Conservation (phyloP, 2,888 invertebrate species). For the Diarsia dahlii region DNA sequence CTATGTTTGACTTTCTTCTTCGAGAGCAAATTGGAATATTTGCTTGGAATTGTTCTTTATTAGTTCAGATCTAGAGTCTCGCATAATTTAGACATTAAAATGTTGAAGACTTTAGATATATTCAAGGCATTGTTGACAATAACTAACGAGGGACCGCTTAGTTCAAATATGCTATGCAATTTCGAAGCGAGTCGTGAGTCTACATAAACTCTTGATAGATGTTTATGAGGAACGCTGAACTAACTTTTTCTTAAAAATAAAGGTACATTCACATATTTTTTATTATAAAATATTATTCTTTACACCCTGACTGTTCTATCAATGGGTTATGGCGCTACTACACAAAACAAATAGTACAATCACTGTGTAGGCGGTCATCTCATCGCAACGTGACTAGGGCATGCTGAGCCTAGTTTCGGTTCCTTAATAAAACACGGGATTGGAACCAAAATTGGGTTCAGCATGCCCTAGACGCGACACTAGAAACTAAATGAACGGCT, state of each 20-base stretch:
- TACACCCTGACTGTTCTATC: neutral
- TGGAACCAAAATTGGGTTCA: too few relatives aligned
- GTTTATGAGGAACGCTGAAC: neutral
- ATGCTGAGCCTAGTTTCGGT: too few relatives aligned
- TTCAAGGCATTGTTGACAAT: conserved; percentile 44
- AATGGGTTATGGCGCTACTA: too few relatives aligned
- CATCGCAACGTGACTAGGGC: too few relatives aligned
- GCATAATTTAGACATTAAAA: conserved; percentile 43
- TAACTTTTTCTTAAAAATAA: neutral
- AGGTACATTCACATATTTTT: neutral
- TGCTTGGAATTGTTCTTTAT: conserved; percentile 50
- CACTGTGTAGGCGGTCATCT: too few relatives aligned
- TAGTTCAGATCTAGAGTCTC: conserved; percentile 32
- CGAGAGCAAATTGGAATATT: conserved; percentile 41
- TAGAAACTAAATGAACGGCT: too few relatives aligned
- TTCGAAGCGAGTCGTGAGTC: neutral
- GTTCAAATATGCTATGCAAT: conserved; percentile 32
- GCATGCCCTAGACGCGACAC: too few relatives aligned
- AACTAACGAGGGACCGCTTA: conserved; percentile 24
- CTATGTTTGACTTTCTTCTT: conserved; percentile 46
- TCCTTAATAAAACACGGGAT: too few relatives aligned
- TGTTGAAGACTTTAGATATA: conserved; percentile 31
- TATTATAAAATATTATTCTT: neutral
- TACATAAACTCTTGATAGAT: neutral
- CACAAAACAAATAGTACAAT: too few relatives aligned